Evolutionary conservation across 2,113 vertebrate species (phyloP), one percentile per base, ranked within the genome.

Genomic region (Otocyon megalotis): DNA sequence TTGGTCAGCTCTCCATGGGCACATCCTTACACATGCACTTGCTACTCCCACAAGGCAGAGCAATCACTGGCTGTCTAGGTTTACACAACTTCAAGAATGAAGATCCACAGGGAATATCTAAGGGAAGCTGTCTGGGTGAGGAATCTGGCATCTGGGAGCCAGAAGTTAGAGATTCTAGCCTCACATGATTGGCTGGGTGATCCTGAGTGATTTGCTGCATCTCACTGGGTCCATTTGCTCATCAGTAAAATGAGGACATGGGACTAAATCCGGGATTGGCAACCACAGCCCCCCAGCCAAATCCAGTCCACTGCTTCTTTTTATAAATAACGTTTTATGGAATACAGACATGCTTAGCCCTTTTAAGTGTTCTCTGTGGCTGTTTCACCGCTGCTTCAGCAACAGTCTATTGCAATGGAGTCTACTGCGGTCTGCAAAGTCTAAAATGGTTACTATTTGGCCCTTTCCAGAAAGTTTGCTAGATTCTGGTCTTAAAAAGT

Each of bases 291-390:
- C 60, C 37, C 2, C 24, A 62, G 35, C 28, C 85, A 96, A 62
- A 90, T 79, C 58, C 56, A 62, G 15, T 28, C 72, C 28, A 53
- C 22, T 19, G 28, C 53, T 58, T 56, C 9, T 50, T 53, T 63
- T 82, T 77, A 56, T 71, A 88, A 79, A 94, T 88, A 89, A 86
- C 87, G 53, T 87, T 94, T 93, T 50, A 87, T 53, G 67, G 15
- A 53, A 94, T 9, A 53, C 12, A 48, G 14, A 10, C n/a, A 37
- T 48, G 12, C 10, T 12, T 50, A 53, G 17, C 11, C 30, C 28
- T 67, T 53, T 53, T 58, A 94, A 69, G 8, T 69, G 67, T 92
- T 89, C 93, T 69, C 87, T 67, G 15, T 79, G n/a, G n/a, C 48
- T 86, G 10, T 32, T 58, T 95, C 71, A 50, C 1, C 50, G n/a